phyloP scores from a whole-genome alignment of 2,888 invertebrate species.

The Drosophila mettleri region DNA sequence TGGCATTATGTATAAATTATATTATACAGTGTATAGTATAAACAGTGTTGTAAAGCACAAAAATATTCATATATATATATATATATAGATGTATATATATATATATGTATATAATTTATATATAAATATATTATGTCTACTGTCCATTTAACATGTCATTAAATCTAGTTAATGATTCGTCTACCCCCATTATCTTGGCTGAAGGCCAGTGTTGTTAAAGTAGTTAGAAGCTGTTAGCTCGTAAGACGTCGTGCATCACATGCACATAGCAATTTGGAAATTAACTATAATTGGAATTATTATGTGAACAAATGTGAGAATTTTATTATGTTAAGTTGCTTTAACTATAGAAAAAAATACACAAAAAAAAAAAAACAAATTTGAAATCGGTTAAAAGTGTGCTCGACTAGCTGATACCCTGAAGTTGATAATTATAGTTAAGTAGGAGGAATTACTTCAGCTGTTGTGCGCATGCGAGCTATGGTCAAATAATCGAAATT shows the following conservation, averaged over 20 bases:
- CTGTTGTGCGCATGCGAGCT: no score
- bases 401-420: not conserved
- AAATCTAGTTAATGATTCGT: not conserved
- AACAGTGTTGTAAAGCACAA: no score
- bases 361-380: not conserved
- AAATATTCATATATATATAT: not conserved
- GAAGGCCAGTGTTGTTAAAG: not conserved
- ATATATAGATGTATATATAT: not conserved
- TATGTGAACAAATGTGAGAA: constrained; percentile 4
- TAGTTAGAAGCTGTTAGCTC: not conserved
- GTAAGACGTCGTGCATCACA: not conserved
- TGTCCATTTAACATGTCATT: not conserved
- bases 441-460: no score
- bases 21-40: no score
- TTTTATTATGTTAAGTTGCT: not conserved
- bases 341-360: not conserved
- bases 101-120: not conserved
- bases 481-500: no score
- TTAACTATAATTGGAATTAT: constrained; percentile 4
- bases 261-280: not conserved
- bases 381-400: not conserved
- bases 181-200: not conserved
- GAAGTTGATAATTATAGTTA: not conserved
- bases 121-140: not conserved
- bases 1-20: no score